phyloP scores from a whole-genome alignment of 2,113 vertebrate species.

The Mixornis gularis region DNA sequence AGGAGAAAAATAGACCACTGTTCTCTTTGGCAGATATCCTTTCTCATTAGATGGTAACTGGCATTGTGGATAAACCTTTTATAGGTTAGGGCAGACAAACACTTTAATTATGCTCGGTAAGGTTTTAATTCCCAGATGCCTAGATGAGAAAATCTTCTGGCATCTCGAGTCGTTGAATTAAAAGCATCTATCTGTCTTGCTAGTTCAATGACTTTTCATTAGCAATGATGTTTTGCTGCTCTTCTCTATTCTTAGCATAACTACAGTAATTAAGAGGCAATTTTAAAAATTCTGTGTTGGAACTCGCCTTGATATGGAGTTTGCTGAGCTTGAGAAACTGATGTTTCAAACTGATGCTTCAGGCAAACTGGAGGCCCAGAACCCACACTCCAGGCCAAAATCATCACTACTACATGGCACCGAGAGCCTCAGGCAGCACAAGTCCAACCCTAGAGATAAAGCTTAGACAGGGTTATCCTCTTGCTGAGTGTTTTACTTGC shows the following conservation, averaged over 20 bases:
- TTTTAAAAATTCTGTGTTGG: background rate
- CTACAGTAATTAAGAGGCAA: constrained; percentile 39
- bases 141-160: constrained; percentile 17
- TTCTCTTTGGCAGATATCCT: constrained; percentile 29
- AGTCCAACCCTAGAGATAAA: background rate
- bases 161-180: constrained; percentile 6
- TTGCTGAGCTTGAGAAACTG: background rate
- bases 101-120: constrained; percentile 30
- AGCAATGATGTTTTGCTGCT: constrained; percentile 13
- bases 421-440: rapidly evolving
- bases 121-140: constrained; percentile 33
- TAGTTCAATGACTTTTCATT: constrained; percentile 57
- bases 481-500: background rate
- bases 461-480: background rate
- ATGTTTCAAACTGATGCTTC: background rate
- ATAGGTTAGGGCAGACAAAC: constrained; percentile 40
- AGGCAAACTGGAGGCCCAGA: background rate
- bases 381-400: background rate
- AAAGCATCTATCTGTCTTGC: constrained; percentile 32
- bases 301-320: background rate
- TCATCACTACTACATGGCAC: background rate
- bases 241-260: constrained; percentile 33
- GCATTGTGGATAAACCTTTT: constrained; percentile 29
- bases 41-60: constrained; percentile 43
- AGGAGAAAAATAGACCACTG: background rate